Evolutionary conservation across 2,797 vertebrate genomes (phyloP), one percentile per base, ranked within the genome.

Genomic region (Microctenopoma steveboyesi): DNA sequence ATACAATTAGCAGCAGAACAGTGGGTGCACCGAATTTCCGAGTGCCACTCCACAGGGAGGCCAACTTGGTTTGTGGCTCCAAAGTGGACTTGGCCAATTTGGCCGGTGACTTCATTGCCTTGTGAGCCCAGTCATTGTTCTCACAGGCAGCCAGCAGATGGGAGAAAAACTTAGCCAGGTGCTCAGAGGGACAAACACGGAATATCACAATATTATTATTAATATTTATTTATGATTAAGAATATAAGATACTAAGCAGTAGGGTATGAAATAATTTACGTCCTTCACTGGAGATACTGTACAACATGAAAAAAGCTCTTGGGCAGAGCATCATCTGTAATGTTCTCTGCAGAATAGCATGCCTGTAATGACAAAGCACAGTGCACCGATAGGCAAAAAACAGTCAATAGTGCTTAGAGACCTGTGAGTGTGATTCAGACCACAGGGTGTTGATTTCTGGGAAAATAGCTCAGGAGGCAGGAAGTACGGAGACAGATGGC

Each of bases 401-500:
- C 47, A 54, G 22, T 57, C 65, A 53, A 81, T 51, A 57, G 61
- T 56, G 55, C 64, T 71, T 54, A 57, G 45, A 69, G 69, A 77
- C 58, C 64, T 48, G 30, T 3, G 58, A 78, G 79, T 74, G 75
- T 82, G 73, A 86, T 74, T 89, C 80, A 83, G 83, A 81, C 81
- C 74, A 79, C 70, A 48, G 82, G 68, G 74, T 85, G 86, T 88
- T 84, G 87, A 88, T 87, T 90, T 90, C 84, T 85, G 78, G 83
- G 84, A 89, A 88, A 76, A 76, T 57, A 70, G 69, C 78, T 84
- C 83, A 54, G 66, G 83, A 84, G 82, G 75, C 70, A 82, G 69
- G 73, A 82, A 84, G 74, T 69, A 86, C 15, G 37, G 72, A 84
- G 84, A 86, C 89, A 91, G 88, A 92, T 87, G 88, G 86, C 85